These are phyloP conservation scores for Nesogale talazaci DNA, from an alignment of 2,113 vertebrate genomes.

Conservation along the genomic window DNA sequence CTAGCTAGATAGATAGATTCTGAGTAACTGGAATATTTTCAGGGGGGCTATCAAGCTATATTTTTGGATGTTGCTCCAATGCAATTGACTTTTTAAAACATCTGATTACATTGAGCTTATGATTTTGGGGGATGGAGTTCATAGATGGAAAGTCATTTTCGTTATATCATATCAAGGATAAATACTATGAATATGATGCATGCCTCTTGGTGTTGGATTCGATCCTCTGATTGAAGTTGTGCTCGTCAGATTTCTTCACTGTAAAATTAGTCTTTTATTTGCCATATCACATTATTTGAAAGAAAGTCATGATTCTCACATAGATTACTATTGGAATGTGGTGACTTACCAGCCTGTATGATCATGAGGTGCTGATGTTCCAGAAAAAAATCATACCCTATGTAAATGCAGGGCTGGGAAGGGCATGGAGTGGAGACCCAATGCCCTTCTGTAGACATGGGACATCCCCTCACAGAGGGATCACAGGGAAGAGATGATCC, in stretches of 20 bases:
- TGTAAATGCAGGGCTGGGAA: too few relatives aligned
- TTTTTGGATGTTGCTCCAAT: background rate
- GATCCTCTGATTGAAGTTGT: background rate
- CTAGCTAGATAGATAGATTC: background rate
- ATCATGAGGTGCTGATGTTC: too few relatives aligned
- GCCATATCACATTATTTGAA: background rate
- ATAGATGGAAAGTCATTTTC: background rate
- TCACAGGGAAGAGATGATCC: too few relatives aligned
- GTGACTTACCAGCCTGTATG: too few relatives aligned
- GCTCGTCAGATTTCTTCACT: background rate
- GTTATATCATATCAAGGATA: background rate
- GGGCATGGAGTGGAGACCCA: too few relatives aligned
- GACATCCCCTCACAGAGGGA: too few relatives aligned
- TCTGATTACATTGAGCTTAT: background rate
- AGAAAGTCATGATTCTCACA: background rate
- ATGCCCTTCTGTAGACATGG: too few relatives aligned
- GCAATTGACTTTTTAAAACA: background rate
- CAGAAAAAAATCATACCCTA: too few relatives aligned
- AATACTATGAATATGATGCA: background rate
- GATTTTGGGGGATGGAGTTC: background rate
- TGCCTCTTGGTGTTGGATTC: background rate
- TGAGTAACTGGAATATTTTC: background rate
- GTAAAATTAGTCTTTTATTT: background rate
- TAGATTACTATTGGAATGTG: too few relatives aligned
- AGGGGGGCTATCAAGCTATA: background rate